Percentiles rank a stretch among this genome's conserved stretches.
phyloP scores from a whole-genome alignment of 2,888 invertebrate genomes.

The Microdon myrmicae region DNA sequence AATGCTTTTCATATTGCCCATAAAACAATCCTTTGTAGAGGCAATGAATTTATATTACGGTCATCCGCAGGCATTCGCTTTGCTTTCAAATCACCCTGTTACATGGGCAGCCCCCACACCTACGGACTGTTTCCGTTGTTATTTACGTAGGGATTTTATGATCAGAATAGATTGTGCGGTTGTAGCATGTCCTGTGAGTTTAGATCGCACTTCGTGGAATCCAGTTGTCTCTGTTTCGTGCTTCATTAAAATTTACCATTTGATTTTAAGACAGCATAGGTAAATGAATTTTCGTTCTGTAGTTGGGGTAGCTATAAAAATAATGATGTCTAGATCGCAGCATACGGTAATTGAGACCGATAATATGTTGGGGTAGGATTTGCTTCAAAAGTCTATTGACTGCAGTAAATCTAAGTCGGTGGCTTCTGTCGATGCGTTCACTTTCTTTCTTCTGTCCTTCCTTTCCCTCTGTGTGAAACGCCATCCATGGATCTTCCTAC shows the following conservation, averaged over 20 bases:
- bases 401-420: too few species aligned
- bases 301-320: slow-evolving; percentile 26
- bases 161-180: slow-evolving; percentile 5
- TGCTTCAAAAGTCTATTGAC: too few species aligned
- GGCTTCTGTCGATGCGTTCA: too few species aligned
- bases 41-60: slow-evolving; percentile 31
- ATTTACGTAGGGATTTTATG: too few species aligned
- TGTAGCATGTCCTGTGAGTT: slow-evolving; percentile 15
- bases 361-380: too few species aligned
- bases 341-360: slow-evolving; percentile 41
- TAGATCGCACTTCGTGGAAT: neutral
- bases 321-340: slow-evolving; percentile 30
- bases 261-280: slow-evolving; percentile 6
- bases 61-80: slow-evolving; percentile 5
- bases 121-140: slow-evolving; percentile 13
- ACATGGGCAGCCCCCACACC: slow-evolving; percentile 2
- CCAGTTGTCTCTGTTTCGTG: slow-evolving; percentile 25
- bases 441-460: too few species aligned
- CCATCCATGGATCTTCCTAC: too few species aligned
- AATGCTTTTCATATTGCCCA: too few species aligned
- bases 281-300: slow-evolving; percentile 12
- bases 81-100: neutral
- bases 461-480: too few species aligned
- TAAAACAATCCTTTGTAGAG: slow-evolving; percentile 9
- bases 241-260: slow-evolving; percentile 26